Conservation (phyloP, 2,113 vertebrate species). For the Phainopepla nitens region DNA sequence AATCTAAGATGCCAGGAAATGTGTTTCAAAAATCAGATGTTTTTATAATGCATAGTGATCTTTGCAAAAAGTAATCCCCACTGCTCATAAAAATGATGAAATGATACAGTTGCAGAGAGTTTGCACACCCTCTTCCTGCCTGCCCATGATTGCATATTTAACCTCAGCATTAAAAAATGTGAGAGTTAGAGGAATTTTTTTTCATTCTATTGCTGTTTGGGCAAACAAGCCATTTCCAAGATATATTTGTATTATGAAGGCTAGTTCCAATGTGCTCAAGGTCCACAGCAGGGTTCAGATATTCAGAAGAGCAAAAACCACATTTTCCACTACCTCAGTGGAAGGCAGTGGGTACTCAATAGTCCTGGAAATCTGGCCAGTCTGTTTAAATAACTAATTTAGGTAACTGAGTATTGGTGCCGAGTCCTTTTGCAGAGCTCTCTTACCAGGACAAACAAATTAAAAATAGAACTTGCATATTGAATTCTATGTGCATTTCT, state of each 20-base stretch:
- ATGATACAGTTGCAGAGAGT: slow-evolving; percentile 36
- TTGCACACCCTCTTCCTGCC: slow-evolving; percentile 44
- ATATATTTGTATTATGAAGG: slow-evolving; percentile 18
- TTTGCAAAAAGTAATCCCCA: slow-evolving; percentile 21
- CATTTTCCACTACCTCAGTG: slow-evolving; percentile 51
- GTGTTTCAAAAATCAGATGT: slow-evolving; percentile 43
- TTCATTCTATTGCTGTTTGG: slow-evolving; percentile 8
- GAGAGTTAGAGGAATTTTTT: slow-evolving; percentile 31
- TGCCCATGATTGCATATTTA: slow-evolving; percentile 40
- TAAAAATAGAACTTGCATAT: not conserved
- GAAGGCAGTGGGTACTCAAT: not conserved
- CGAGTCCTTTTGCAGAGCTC: not conserved
- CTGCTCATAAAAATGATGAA: slow-evolving; percentile 57
- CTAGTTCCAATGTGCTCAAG: not conserved
- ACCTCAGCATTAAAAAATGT: slow-evolving; percentile 54
- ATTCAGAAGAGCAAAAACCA: not conserved
- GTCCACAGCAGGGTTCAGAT: slow-evolving; percentile 18
- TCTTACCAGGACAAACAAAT: not conserved
- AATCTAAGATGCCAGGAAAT: slow-evolving; percentile 1
- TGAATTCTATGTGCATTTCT: not conserved
- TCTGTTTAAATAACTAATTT: not conserved
- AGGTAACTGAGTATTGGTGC: not conserved
- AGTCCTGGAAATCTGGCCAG: not conserved
- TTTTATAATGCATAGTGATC: slow-evolving; percentile 44
- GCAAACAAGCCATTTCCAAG: slow-evolving; percentile 8